phyloP scores from a whole-genome alignment of 2,797 vertebrate genomes.

The Sebastiscus tertius region DNA sequence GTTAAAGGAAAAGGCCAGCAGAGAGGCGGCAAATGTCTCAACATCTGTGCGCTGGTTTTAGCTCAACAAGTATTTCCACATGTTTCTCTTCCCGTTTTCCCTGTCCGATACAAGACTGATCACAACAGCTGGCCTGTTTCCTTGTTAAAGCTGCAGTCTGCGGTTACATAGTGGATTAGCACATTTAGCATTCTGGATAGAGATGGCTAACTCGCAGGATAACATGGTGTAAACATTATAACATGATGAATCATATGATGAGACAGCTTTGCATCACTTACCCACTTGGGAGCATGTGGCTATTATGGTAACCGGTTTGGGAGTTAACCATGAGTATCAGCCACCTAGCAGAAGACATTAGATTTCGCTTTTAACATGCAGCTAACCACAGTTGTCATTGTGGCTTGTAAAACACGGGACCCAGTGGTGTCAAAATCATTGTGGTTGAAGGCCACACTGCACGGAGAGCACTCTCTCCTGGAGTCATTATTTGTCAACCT shows the following conservation, averaged over 20 bases:
- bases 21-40: slow-evolving; percentile 78
- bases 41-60: slow-evolving; percentile 83
- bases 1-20: slow-evolving; percentile 73
- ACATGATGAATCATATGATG: slow-evolving; percentile 46
- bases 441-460: slow-evolving; percentile 57
- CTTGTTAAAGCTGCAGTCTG: slow-evolving; percentile 70
- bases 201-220: slow-evolving; percentile 41
- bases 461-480: slow-evolving; percentile 42
- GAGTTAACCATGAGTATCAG: slow-evolving; percentile 14
- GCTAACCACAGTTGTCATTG: slow-evolving; percentile 68
- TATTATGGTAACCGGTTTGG: slow-evolving; percentile 31
- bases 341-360: slow-evolving; percentile 26
- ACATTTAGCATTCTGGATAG: slow-evolving; percentile 59
- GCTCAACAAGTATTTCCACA: slow-evolving; percentile 83
- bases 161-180: slow-evolving; percentile 69
- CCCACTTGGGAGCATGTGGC: slow-evolving; percentile 27
- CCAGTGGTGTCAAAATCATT: slow-evolving; percentile 64
- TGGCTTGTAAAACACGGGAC: slow-evolving; percentile 67
- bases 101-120: slow-evolving; percentile 75
- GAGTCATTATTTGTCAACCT: slow-evolving; percentile 66
- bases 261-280: slow-evolving; percentile 30
- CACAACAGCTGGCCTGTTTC: slow-evolving; percentile 81
- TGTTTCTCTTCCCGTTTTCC: slow-evolving; percentile 69
- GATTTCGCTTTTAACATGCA: slow-evolving; percentile 47
- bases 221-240: slow-evolving; percentile 32